These are phyloP conservation scores for Apis laboriosa DNA, from an alignment of 1,140 invertebrate species.

Conservation along the genomic window DNA sequence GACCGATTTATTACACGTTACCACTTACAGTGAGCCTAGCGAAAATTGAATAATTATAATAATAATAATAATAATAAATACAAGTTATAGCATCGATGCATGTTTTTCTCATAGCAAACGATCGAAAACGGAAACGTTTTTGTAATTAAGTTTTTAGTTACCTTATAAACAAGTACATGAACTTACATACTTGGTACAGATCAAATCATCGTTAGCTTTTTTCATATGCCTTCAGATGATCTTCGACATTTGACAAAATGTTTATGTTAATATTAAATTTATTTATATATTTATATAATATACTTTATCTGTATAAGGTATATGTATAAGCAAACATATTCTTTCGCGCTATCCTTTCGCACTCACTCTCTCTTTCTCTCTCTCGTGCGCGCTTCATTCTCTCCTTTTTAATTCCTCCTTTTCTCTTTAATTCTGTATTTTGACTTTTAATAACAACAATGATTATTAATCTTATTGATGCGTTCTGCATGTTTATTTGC, in stretches of 20 bases:
- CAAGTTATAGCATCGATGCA: conserved; percentile 62
- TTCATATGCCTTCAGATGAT: conserved; percentile 42
- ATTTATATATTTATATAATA: conserved; percentile 68
- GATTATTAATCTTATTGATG: conserved; percentile 55
- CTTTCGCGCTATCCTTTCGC: conserved; percentile 32
- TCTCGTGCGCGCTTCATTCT: conserved; percentile 17
- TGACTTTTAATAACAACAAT: conserved; percentile 61
- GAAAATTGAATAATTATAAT: conserved; percentile 62
- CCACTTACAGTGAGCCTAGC: conserved; percentile 67
- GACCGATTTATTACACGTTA: conserved; percentile 68
- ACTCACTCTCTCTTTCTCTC: conserved; percentile 19
- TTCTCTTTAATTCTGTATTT: conserved; percentile 43
- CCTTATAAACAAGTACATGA: conserved; percentile 59
- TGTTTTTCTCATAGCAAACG: conserved; percentile 56
- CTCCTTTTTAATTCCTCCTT: not conserved
- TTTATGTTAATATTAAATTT: conserved; percentile 65
- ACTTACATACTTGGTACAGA: conserved; percentile 64
- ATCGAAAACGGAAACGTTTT: conserved; percentile 56
- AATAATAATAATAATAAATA: conserved; percentile 61
- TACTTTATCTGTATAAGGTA: conserved; percentile 56
- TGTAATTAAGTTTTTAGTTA: conserved; percentile 54
- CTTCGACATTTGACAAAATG: conserved; percentile 56
- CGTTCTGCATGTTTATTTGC: conserved; percentile 8
- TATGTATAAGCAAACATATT: conserved; percentile 52
- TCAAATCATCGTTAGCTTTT: conserved; percentile 43